Base-by-base conservation (phyloP, 2,888 invertebrate species). In the Ectemnius continuus region DNA sequence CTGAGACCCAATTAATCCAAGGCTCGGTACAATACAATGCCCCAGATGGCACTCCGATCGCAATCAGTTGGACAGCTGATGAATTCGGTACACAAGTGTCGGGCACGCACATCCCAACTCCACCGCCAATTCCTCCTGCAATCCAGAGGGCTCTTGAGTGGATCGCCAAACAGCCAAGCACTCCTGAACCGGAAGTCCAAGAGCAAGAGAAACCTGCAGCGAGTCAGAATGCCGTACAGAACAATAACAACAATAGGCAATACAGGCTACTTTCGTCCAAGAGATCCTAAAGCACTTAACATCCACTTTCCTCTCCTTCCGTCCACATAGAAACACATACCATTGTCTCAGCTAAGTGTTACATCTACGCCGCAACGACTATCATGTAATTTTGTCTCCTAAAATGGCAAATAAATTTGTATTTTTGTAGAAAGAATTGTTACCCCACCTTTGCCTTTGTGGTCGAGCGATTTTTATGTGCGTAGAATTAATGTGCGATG, bases 21-120 rank as follows among this genome's bases (percentile, higher is more conserved):
- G 91, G 91, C 0, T 91, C 91, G 0, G 91, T 91, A 0, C 91
- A 91, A 68, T 91, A 91, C 79, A 91, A 90, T 66, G 91, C 91
- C 0, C 91, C 91, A 0, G 91, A 91, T 66, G 91, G 91, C 11
- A 90, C 90, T 0, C 91, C 91, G 2, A 86, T 91, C 28, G 88
- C 91, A 11, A 75, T 90, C 45, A 91, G 91, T 71, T 91, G 91
- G 91, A 90, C 91, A 0, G 91, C 91, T 45, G 91, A 91, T 58
- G 91, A 91, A 63, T 91, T 87, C 48, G 91, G 91, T 0, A 82
- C 89, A 11, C 91, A 89, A 76, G 90, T 91, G 6, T 84, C 85
- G 0, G 90, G 90, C 4, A 85, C 84, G 46, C 90, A 91, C 64
- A 62, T 91, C 4, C 91, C 91, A 2, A 90, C 90, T 1, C 89